phyloP scores from a whole-genome alignment of 2,113 vertebrate species.

The Argyrosomus japonicus region DNA sequence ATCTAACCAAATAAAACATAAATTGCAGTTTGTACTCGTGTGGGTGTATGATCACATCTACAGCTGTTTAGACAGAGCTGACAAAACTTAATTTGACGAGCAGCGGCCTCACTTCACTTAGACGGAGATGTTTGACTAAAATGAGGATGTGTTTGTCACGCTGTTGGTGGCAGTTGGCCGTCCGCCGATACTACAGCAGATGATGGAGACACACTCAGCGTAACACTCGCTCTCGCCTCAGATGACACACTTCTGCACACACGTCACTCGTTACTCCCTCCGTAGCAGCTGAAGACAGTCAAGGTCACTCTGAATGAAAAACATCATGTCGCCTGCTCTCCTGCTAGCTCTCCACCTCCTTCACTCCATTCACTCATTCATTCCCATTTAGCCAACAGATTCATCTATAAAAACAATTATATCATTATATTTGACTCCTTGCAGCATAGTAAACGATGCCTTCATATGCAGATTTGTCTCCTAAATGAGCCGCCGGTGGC shows the following conservation, averaged over 20 bases:
- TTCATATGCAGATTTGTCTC: not conserved
- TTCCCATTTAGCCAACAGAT: not conserved
- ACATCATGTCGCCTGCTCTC: not conserved
- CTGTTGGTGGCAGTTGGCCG: slow-evolving; percentile 24
- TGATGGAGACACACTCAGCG: slow-evolving; percentile 40
- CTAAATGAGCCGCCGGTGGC: not conserved
- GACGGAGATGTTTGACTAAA: not conserved
- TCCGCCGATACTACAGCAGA: slow-evolving; percentile 32
- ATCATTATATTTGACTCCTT: not conserved
- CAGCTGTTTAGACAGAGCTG: not conserved
- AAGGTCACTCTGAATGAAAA: slow-evolving; percentile 50
- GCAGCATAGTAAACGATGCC: not conserved
- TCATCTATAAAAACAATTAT: not conserved
- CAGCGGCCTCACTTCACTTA: not conserved
- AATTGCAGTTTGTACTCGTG: too few species aligned
- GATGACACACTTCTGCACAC: not conserved
- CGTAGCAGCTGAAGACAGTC: slow-evolving; percentile 18
- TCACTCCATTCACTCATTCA: not conserved
- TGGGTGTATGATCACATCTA: not conserved
- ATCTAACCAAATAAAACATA: too few species aligned
- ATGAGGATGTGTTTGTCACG: not conserved
- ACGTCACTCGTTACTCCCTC: slow-evolving; percentile 18
- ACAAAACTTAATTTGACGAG: not conserved
- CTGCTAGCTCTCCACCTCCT: not conserved
- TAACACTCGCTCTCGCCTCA: not conserved